A percentile compares a stretch with the other conserved stretches of the same genome.
Evolutionary conservation across 2,797 vertebrate species (phyloP).

Genomic region (Dendrocincla fuliginosa): DNA sequence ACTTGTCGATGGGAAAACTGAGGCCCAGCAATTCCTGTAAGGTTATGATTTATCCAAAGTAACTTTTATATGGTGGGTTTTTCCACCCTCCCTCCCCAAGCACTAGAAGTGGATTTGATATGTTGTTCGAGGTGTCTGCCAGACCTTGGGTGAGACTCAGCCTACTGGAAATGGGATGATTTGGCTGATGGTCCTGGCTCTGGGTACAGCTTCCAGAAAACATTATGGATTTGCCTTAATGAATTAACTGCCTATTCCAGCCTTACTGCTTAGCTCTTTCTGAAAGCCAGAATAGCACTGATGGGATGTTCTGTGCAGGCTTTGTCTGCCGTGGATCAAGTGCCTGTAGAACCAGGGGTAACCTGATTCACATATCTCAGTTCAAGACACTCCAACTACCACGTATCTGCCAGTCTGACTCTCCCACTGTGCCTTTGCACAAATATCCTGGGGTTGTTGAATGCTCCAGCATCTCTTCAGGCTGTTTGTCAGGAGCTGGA

Average conservation of each 20-base stretch:
- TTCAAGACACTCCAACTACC: not conserved
- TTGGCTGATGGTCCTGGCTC: not conserved
- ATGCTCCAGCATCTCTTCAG: not conserved
- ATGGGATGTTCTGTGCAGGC: not conserved
- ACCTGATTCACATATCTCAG: not conserved
- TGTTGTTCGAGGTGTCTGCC: not conserved
- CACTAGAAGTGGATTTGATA: not conserved
- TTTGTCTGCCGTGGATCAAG: fast-evolving
- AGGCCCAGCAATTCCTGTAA: not conserved
- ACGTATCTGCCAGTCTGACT: not conserved
- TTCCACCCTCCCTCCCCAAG: fast-evolving
- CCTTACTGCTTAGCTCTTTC: not conserved
- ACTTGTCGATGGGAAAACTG: not conserved
- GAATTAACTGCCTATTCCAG: not conserved
- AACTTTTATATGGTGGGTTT: not conserved
- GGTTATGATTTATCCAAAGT: not conserved
- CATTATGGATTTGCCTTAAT: not conserved
- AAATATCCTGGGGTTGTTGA: not conserved
- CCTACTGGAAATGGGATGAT: not conserved
- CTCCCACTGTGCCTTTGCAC: not conserved
- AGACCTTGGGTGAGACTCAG: not conserved
- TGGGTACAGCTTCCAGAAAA: not conserved
- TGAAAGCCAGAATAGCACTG: not conserved
- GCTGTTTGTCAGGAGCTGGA: not conserved
- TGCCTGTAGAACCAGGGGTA: not conserved